A percentile compares a stretch with the other conserved stretches of the same genome.
Evolutionary conservation across 35 echinoderm and acorn worm species (phyloP).

Genomic region (Heliocidaris tuberculata): DNA sequence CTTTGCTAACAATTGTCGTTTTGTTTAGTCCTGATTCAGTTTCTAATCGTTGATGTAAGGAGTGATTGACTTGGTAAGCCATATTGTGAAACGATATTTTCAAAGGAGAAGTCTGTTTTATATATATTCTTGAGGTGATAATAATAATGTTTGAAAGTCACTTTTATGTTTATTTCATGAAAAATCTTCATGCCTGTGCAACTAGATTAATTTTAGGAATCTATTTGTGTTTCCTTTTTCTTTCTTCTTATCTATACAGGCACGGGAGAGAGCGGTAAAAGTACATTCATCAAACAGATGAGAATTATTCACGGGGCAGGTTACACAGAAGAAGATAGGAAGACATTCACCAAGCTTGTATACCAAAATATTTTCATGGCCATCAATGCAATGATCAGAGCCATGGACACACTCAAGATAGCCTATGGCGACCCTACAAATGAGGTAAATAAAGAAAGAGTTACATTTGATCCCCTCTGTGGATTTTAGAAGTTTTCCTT

Average conservation of each 20-base stretch:
- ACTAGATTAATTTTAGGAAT: neutral
- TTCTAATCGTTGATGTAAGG: too few relatives aligned
- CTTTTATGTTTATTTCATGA: too few relatives aligned
- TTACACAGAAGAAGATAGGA: constrained; percentile 99
- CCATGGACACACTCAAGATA: constrained; percentile 99
- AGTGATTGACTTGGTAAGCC: too few relatives aligned
- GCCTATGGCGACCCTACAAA: constrained; percentile 91
- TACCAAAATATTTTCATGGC: constrained; percentile 99
- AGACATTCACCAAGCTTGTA: constrained; percentile 98
- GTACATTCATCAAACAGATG: constrained; percentile 99
- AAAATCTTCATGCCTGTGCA: neutral
- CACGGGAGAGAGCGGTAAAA: constrained; percentile 98
- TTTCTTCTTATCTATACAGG: constrained; percentile 67
- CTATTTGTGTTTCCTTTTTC: neutral
- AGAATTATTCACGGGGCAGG: constrained; percentile 98
- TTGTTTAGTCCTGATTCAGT: too few relatives aligned
- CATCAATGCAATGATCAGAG: constrained; percentile 97
- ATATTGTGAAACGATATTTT: too few relatives aligned
- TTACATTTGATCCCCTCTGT: neutral
- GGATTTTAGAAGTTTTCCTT: neutral
- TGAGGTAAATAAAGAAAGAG: constrained; percentile 63
- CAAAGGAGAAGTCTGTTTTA: too few relatives aligned
- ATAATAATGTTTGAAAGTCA: too few relatives aligned
- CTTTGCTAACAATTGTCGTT: too few relatives aligned
- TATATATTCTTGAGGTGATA: too few relatives aligned